Percentiles rank a stretch among this genome's conserved stretches.
These are phyloP conservation scores for Cantharis nigra DNA, from an alignment of 2,888 invertebrate species.

Conservation along the genomic window DNA sequence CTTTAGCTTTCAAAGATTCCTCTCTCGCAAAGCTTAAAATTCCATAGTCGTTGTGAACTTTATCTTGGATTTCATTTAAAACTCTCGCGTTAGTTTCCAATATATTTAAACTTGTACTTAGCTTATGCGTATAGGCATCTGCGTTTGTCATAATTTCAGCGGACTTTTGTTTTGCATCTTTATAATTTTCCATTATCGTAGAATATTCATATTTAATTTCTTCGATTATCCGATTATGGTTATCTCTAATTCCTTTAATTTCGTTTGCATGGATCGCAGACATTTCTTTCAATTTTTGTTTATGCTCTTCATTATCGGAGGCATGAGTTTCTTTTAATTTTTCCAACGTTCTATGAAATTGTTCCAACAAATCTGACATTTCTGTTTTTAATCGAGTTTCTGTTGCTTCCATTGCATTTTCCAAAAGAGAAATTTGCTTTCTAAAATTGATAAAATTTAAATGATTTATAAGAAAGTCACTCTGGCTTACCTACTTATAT, in stretches of 20 bases:
- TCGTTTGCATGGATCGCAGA: conserved; percentile 47
- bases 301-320: conserved; percentile 45
- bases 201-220: conserved; percentile 59
- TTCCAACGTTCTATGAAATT: conserved; percentile 59
- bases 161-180: conserved; percentile 62
- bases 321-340: conserved; percentile 41
- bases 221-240: conserved; percentile 58
- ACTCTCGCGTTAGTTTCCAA: conserved; percentile 58
- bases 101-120: conserved; percentile 57
- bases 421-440: conserved; percentile 63
- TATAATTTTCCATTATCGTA: conserved; percentile 63
- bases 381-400: conserved; percentile 66
- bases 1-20: conserved; percentile 59
- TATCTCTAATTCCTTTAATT: conserved; percentile 59
- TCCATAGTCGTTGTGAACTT: conserved; percentile 56
- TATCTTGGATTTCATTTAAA: conserved; percentile 57
- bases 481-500: conserved; percentile 58
- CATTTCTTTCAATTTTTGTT: conserved; percentile 46
- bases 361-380: conserved; percentile 58
- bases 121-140: conserved; percentile 58
- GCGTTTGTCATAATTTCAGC: conserved; percentile 59
- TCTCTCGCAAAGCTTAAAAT: conserved; percentile 57
- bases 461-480: not conserved
- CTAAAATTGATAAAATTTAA: conserved; percentile 48
- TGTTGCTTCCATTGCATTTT: conserved; percentile 60